A percentile compares a stretch with the other conserved stretches of the same genome.
These are phyloP conservation scores for Echinops telfairi DNA, from an alignment of 2,113 vertebrate genomes.

Conservation along the genomic window DNA sequence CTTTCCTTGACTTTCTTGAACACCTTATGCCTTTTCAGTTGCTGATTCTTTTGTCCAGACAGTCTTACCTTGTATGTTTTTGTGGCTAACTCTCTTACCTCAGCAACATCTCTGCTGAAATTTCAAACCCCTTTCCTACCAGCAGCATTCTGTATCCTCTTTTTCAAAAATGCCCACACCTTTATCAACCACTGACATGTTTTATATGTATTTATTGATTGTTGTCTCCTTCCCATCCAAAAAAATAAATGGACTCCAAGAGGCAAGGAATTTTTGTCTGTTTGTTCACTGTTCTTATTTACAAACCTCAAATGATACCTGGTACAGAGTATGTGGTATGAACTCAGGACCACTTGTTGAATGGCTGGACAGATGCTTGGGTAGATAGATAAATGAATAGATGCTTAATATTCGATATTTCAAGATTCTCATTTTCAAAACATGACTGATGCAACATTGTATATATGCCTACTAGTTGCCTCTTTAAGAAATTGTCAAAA, in stretches of 20 bases:
- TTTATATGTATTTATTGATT: not conserved
- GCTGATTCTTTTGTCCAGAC: not conserved
- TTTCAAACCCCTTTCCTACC: not conserved
- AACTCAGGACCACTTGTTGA: not conserved
- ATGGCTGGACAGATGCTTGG: not conserved
- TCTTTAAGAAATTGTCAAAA: conserved; percentile 19
- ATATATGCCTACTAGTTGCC: not conserved
- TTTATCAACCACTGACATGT: not conserved
- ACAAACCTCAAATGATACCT: not conserved
- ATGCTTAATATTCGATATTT: not conserved
- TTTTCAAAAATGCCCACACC: not conserved
- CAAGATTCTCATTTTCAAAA: not conserved
- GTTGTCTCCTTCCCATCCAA: not conserved
- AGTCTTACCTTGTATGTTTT: not conserved
- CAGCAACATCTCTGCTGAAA: not conserved
- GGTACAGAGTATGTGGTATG: not conserved
- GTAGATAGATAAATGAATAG: not conserved
- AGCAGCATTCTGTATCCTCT: not conserved
- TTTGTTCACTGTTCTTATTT: not conserved
- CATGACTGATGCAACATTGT: not conserved
- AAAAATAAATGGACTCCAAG: too few species aligned
- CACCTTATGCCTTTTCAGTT: not conserved
- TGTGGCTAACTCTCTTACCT: not conserved
- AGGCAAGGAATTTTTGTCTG: not conserved
- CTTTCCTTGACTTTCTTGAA: not conserved